These are phyloP conservation scores for Aplocera efformata DNA, from an alignment of 2,888 invertebrate genomes.

Conservation along the genomic window DNA sequence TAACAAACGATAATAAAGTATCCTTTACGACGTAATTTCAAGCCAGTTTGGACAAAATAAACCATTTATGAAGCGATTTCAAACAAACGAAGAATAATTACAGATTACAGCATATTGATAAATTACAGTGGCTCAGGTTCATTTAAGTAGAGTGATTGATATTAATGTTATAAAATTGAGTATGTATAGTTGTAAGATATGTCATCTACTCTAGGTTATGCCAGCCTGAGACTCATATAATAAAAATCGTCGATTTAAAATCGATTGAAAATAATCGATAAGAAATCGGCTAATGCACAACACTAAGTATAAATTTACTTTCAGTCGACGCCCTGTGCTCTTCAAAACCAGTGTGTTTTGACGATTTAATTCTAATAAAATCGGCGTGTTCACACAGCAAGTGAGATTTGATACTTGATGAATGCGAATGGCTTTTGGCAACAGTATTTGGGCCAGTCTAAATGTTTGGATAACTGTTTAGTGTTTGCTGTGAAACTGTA, in stretches of 20 bases:
- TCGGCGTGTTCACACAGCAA: slow-evolving; percentile 12
- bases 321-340: slow-evolving; percentile 41
- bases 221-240: no score
- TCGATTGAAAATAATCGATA: slow-evolving; percentile 39
- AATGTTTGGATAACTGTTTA: slow-evolving; percentile 30
- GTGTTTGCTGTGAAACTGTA: slow-evolving; percentile 23
- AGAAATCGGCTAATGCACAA: slow-evolving; percentile 25
- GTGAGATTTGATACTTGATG: slow-evolving; percentile 33
- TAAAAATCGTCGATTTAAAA: slow-evolving; percentile 18
- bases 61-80: slow-evolving; percentile 6
- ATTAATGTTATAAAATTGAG: no score
- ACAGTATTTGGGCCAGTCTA: slow-evolving; percentile 31
- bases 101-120: no score
- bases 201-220: no score
- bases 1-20: slow-evolving; percentile 22
- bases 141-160: no score
- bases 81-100: background rate
- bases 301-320: slow-evolving; percentile 53
- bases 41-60: slow-evolving; percentile 5
- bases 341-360: slow-evolving; percentile 12
- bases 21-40: slow-evolving; percentile 12
- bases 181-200: no score
- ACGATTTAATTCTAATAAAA: slow-evolving; percentile 14
- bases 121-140: no score
- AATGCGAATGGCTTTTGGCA: slow-evolving; percentile 32